Evolutionary conservation across 2,113 vertebrate species (phyloP).

Genomic region (Microtus richardsoni): DNA sequence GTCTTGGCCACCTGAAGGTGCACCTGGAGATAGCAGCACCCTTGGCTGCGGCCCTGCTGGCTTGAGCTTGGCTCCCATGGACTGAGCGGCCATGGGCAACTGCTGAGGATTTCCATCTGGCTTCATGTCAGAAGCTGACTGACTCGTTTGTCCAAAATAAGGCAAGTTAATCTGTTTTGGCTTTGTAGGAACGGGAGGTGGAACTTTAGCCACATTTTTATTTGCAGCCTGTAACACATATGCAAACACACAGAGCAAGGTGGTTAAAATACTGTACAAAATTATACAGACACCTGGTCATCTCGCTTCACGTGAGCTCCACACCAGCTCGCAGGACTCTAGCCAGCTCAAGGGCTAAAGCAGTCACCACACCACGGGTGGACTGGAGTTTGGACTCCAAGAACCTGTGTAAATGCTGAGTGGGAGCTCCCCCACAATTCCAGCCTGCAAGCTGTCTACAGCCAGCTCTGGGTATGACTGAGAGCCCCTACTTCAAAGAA

Average conservation of each 20-base stretch:
- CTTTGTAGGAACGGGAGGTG: constrained; percentile 97
- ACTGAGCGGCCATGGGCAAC: constrained; percentile 82
- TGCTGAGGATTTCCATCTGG: constrained; percentile 87
- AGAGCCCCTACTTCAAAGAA: not conserved
- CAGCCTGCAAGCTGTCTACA: not conserved
- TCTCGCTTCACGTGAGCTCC: too few relatives aligned
- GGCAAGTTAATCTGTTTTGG: constrained; percentile 94
- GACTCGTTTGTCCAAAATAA: constrained; percentile 86
- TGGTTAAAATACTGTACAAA: not conserved
- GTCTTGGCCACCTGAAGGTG: constrained; percentile 86
- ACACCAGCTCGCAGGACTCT: not conserved
- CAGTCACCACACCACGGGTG: not conserved
- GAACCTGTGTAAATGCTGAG: not conserved
- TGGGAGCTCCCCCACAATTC: not conserved
- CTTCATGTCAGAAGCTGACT: constrained; percentile 82
- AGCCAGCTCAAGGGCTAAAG: not conserved
- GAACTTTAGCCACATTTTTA: constrained; percentile 93
- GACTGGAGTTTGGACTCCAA: too few relatives aligned
- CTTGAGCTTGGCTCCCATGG: constrained; percentile 90
- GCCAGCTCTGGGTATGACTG: not conserved
- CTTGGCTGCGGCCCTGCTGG: constrained; percentile 85
- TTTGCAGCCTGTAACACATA: constrained; percentile 87
- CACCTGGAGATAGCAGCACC: constrained; percentile 73
- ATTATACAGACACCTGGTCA: not conserved
- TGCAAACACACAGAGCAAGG: not conserved